These are phyloP conservation scores for Crotalus viridis DNA, from an alignment of 2,113 vertebrate genomes.

Conservation along the genomic window DNA sequence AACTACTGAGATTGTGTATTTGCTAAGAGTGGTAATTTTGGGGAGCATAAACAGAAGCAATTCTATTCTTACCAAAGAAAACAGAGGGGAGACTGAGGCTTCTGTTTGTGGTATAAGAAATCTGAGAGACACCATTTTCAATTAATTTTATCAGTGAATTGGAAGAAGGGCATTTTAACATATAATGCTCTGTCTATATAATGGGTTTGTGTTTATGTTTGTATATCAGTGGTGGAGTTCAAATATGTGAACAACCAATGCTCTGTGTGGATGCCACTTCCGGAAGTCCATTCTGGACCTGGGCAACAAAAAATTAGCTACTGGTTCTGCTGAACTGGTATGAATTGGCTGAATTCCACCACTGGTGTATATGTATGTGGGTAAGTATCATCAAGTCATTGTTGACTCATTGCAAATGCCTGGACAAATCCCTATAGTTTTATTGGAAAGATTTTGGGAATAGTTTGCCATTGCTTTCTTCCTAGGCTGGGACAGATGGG, in stretches of 20 bases:
- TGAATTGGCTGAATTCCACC: no score
- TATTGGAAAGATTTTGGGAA: background rate
- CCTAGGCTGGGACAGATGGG: background rate
- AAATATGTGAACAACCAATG: no score
- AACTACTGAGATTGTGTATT: background rate
- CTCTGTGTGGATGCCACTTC: no score
- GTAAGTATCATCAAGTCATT: background rate
- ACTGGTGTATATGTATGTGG: background rate
- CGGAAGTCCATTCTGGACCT: no score
- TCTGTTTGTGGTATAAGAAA: background rate
- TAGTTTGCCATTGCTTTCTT: background rate
- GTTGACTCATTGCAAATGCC: background rate
- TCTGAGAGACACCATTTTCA: background rate
- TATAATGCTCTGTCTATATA: background rate
- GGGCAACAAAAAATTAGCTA: no score
- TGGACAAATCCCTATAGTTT: background rate
- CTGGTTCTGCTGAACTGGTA: no score
- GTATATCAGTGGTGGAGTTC: no score
- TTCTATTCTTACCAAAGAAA: background rate
- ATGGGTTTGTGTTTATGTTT: background rate
- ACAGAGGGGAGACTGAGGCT: background rate
- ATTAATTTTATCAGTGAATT: background rate
- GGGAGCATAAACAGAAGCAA: background rate
- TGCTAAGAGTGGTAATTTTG: background rate
- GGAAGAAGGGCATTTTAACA: background rate